phyloP scores from a whole-genome alignment of 2,113 vertebrate species.

The Vombatus ursinus region DNA sequence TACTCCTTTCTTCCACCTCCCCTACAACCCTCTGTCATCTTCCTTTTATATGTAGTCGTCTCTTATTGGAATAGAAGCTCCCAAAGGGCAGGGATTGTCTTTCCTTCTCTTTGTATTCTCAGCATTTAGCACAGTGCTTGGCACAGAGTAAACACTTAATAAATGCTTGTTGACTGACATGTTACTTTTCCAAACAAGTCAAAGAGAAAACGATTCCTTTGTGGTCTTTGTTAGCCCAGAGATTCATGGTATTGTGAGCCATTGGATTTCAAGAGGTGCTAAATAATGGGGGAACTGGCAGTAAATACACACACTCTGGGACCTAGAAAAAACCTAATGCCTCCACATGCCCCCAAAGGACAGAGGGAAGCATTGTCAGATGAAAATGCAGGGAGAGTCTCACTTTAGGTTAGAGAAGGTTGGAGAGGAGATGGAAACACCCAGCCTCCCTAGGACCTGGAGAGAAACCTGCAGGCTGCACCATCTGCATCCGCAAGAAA shows the following conservation, averaged over 20 bases:
- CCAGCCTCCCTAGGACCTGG: neutral
- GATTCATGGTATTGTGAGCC: neutral
- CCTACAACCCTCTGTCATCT: neutral
- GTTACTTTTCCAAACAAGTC: no score
- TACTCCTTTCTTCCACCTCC: neutral
- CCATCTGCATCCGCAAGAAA: neutral
- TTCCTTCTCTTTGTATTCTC: neutral
- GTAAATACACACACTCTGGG: neutral
- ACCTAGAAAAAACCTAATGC: neutral
- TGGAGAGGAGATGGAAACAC: neutral
- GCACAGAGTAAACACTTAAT: neutral
- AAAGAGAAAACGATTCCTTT: neutral
- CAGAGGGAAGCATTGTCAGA: neutral
- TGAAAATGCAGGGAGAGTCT: neutral
- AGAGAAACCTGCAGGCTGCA: neutral
- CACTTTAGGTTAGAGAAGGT: neutral
- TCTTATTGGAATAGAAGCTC: neutral
- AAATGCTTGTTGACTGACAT: neutral
- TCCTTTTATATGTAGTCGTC: neutral
- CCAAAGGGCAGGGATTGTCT: neutral
- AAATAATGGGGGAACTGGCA: neutral
- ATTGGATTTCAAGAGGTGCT: neutral
- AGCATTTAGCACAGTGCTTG: neutral
- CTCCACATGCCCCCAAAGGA: neutral
- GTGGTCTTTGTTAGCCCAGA: neutral